Evolutionary conservation across 2,113 vertebrate genomes (phyloP), one percentile per base, ranked within the genome.

Genomic region (Petrocephalus zakoni): DNA sequence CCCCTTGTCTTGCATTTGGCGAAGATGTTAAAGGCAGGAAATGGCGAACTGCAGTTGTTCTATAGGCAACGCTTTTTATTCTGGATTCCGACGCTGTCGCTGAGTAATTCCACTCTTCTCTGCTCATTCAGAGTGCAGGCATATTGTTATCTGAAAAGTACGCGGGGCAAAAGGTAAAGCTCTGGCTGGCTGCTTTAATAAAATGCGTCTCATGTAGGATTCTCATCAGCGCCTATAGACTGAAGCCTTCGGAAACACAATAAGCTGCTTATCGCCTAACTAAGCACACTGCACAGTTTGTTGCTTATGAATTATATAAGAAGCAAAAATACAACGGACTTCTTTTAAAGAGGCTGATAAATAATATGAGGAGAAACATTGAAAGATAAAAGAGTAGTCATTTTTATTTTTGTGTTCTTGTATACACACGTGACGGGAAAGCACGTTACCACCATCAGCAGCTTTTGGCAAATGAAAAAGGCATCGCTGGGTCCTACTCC

Each of bases 111-210:
- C 29, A 34, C 13, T 42, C 1, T 56, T 81, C 81, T 82, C 51
- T 46, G 17, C 55, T 37, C 37, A 34, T 82, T 87, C 61, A 87
- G 64, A 61, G 72, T 9, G 72, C 21, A 64, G 86, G 88, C 83
- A 47, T 88, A 89, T 88, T 91, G 93, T 91, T 92, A 25, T 90
- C 92, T 90, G 72, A 87, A 88, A 85, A 83, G 64, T 61, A 46
- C 9, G 61, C 87, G 49, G 29, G 56, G 22, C 87, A 89, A 88
- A 88, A 84, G 83, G 37, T 55, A 84, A 87, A 64, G 42, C 64
- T 9, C 17, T 86, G 37, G 61, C 90, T 86, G 56, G 88, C 81
- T 87, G 25, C 90, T 87, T 90, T 84, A 92, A 91, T 85, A 29
- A 85, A 78, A 89, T 25, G 21, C 7, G 34, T 93, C 90, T 68